Percentiles rank a stretch among this genome's conserved stretches.
Conservation (phyloP, 2,888 invertebrate genomes). For the Theretra japonica region DNA sequence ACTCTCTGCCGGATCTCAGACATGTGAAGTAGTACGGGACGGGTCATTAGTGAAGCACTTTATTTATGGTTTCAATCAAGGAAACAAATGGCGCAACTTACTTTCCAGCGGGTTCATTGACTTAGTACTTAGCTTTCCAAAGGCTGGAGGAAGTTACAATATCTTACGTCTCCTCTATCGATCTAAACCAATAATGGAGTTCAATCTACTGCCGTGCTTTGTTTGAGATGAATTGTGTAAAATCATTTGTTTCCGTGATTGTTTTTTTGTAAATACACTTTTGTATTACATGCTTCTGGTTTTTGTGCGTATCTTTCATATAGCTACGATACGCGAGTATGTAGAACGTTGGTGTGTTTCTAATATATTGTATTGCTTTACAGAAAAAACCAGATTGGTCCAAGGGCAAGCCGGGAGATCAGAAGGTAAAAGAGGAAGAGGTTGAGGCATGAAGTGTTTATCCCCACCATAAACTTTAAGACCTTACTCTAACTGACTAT, state of each 20-base stretch:
- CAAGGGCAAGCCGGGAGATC: conserved; percentile 94
- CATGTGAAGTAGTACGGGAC: conserved; percentile 29
- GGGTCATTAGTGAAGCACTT: conserved; percentile 36
- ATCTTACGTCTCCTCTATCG: conserved; percentile 21
- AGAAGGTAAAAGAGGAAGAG: conserved; percentile 93
- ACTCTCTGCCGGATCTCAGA: conserved; percentile 6
- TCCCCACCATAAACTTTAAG: conserved; percentile 68
- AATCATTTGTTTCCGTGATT: conserved; percentile 43
- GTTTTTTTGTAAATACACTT: conserved; percentile 19
- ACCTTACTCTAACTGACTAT: conserved; percentile 69
- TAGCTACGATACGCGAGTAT: conserved; percentile 45
- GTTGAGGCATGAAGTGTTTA: conserved; percentile 91
- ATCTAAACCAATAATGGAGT: conserved; percentile 10
- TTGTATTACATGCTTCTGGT: conserved; percentile 24
- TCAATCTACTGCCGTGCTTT: not conserved
- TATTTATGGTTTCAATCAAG: conserved; percentile 36
- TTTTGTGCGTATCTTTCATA: conserved; percentile 44
- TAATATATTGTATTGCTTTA: conserved; percentile 63
- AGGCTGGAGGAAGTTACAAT: conserved; percentile 16
- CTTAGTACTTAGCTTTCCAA: conserved; percentile 2
- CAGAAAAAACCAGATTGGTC: conserved; percentile 98
- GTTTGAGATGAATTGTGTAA: not conserved
- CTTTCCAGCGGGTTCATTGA: conserved; percentile 13
- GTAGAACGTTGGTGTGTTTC: conserved; percentile 32
- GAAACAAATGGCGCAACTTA: conserved; percentile 38